Evolutionary conservation across 2,113 vertebrate genomes (phyloP).

Genomic region (Corythornis madagascariensis): DNA sequence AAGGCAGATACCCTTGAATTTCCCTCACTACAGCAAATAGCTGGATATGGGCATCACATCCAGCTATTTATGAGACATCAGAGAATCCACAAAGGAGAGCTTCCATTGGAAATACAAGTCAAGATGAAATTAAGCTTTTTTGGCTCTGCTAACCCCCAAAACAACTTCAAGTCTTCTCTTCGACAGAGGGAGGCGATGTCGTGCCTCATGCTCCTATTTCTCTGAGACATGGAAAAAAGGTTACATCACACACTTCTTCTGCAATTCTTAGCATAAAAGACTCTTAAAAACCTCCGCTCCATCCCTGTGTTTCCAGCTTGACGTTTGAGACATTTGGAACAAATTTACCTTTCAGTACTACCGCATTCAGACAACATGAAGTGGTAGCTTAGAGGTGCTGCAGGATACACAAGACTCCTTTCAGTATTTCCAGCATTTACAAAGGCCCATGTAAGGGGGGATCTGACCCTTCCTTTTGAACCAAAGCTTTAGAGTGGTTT

Average conservation of each 20-base stretch:
- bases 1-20: background rate
- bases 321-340: background rate
- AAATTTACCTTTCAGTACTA: background rate
- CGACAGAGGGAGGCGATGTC: fast-evolving
- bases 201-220: background rate
- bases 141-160: background rate
- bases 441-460: background rate
- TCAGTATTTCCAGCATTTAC: background rate
- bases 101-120: background rate
- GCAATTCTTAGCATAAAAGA: background rate
- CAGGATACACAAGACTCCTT: background rate
- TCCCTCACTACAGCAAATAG: background rate
- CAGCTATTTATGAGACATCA: background rate
- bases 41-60: background rate
- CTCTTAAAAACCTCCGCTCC: background rate
- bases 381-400: background rate
- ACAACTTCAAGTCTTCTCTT: background rate
- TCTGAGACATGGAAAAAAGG: background rate
- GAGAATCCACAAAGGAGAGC: background rate
- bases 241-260: background rate
- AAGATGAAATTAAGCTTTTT: background rate
- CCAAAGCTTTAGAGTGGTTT: background rate
- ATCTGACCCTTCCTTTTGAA: background rate
- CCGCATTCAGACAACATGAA: background rate
- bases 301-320: background rate